Evolutionary conservation across 2,113 vertebrate genomes (phyloP), one percentile per base, ranked within the genome.

Genomic region (Taxidea taxus): DNA sequence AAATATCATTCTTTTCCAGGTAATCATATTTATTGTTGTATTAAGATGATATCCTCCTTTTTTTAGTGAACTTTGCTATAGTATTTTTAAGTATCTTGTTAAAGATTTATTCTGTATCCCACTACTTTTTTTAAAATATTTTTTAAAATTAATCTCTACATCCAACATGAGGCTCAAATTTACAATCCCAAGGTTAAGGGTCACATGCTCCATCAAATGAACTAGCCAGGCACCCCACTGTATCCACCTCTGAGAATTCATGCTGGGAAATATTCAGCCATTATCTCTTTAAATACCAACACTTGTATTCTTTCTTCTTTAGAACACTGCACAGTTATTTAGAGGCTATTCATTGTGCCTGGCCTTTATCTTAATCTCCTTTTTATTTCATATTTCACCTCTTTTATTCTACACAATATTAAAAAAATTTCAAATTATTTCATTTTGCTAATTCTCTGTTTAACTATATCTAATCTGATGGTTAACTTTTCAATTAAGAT

Each of bases 371-470:
- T 74, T 93, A 56, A 37, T 8, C 1, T 84, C 4, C 2, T 62
- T 87, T 7, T 2, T 66, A 66, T 27, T 68, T 54, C 11, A 49
- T 60, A 56, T 68, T 86, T 54, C 7, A 56, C 70, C 13, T 82
- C 4, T 89, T 80, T 86, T 64, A 77, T 3, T 77, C 20, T 25
- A 39, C 62, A 12, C 21, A 87, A 81, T 25, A 72, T 68, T 66
- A 91, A 85, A 90, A 75, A 68, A 37, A 64, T 74, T 66, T 77
- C 88, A 93, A 64, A 60, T 18, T 31, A 34, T 92, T 93, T 83
- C 15, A 95, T 49, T 72, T 94, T 82, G 42, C 21, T 68, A 75
- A 93, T 75, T 85, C 12, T 97, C 58, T 90, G 29, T 72, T 77
- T 10, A 95, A 42, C 25, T 77, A 25, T 87, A 2, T 62, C 7